Conservation (phyloP, 2,113 vertebrate genomes). For the Indri indri region DNA sequence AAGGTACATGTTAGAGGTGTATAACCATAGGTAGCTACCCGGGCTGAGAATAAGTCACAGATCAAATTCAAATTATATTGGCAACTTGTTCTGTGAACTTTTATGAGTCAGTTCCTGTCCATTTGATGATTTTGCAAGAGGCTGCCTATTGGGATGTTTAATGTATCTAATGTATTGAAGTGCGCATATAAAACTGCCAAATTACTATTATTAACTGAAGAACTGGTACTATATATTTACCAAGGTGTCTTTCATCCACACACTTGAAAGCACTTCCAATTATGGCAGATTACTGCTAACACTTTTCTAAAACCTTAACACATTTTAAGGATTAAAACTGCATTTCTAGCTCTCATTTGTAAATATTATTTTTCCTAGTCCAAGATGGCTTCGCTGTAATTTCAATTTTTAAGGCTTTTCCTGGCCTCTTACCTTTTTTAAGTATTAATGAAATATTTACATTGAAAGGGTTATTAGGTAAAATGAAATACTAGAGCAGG, state of each 20-base stretch:
- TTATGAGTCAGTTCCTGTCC: background rate
- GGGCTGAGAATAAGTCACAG: background rate
- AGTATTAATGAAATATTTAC: background rate
- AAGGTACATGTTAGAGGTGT: background rate
- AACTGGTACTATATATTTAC: background rate
- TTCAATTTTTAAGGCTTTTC: conserved; percentile 6
- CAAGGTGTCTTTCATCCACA: conserved; percentile 9
- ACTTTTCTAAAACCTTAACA: conserved; percentile 16
- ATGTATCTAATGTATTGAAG: conserved; percentile 10
- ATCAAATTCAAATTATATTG: conserved; percentile 16
- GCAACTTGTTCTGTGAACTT: conserved; percentile 38
- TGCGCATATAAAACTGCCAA: background rate
- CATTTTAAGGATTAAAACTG: background rate
- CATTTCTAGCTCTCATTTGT: background rate
- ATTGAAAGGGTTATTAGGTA: background rate
- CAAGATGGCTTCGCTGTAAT: background rate
- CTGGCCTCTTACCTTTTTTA: background rate
- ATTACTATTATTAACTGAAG: conserved; percentile 9
- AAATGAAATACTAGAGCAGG: background rate
- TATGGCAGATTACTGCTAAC: background rate
- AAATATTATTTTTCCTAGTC: background rate
- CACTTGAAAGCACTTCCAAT: conserved; percentile 9
- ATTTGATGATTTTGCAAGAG: conserved; percentile 31
- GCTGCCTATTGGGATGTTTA: background rate
- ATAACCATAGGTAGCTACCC: background rate